Base-by-base conservation (phyloP, 2,888 invertebrate genomes). In the Pheosia gnoma region DNA sequence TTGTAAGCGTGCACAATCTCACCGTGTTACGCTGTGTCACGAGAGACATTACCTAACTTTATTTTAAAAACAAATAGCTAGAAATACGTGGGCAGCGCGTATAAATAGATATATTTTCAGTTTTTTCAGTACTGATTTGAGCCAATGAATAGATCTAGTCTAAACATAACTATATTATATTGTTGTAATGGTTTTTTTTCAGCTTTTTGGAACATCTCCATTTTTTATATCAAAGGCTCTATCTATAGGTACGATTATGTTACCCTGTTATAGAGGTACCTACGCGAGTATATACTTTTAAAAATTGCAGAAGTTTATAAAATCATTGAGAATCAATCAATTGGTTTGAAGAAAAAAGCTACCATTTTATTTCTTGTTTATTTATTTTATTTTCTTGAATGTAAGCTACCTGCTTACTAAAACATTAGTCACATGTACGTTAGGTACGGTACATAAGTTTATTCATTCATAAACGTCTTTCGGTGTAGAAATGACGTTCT, bases 1-100 rank as follows among this genome's bases (percentile, higher is more conserved):
- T 9, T 53, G 63, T 45, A 43, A 60, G 67, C 71, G 71, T 67
- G 67, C 59, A 5, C 37, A 11, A 55, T 43, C 41, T 60, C 62
- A 67, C 63, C 62, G 55, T 37, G 58, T 59, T 57, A 55, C 59
- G 52, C 25, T 49, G 9, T 56, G 25, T 39, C 57, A 55, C 13
- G 59, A 59, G 61, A 61, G 56, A 62, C 62, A 61, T 64, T 59
- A 6, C 54, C 53, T 59, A 53, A 10, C 4, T 55, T 61, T 62
- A 69, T 69, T 70, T 65, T 58, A 65, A 55, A 45, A 47, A 51
- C 10, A 6, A 52, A 60, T 56, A 25, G 25, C 25, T 25, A 49
- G 7, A 60, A 57, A 54, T 5, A 53, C 53, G 53, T 53, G 53
- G 53, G 53, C 53, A 10, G 37, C 53, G 37, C 11, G 4, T 53